Evolutionary conservation across 1,140 invertebrate species (phyloP).

Genomic region (Hestina assimilis): DNA sequence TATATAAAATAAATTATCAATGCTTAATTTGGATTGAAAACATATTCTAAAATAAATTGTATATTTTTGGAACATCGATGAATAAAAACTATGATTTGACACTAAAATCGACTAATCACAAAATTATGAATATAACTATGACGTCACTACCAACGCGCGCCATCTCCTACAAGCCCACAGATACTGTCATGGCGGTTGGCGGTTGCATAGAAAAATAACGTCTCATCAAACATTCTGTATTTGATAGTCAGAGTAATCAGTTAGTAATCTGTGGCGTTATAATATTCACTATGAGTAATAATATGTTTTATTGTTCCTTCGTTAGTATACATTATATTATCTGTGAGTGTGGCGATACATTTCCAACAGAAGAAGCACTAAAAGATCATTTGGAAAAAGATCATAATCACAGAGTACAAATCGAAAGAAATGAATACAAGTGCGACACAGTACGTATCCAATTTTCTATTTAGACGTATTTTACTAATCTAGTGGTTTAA

Average conservation of each 20-base stretch:
- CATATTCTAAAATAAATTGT: no score
- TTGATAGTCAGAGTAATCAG: constrained; percentile 21
- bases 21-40: no score
- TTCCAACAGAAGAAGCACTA: constrained; percentile 53
- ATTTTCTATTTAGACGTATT: constrained; percentile 1
- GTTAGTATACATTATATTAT: constrained; percentile 68
- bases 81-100: no score
- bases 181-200: constrained; percentile 36
- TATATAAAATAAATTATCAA: no score
- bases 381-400: constrained; percentile 53
- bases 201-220: constrained; percentile 30
- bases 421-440: constrained; percentile 41
- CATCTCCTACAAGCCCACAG: constrained; percentile 28
- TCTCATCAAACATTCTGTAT: constrained; percentile 18
- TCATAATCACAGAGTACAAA: constrained; percentile 33
- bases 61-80: no score
- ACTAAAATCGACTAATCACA: not conserved
- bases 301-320: constrained; percentile 66
- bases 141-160: not conserved
- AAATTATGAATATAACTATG: not conserved
- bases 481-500: no score
- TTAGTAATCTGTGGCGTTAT: constrained; percentile 36
- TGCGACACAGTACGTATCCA: constrained; percentile 43
- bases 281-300: constrained; percentile 30
- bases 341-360: constrained; percentile 68